These are phyloP conservation scores for Cercopithecus mitis DNA, from an alignment of 2,797 vertebrate genomes.

Conservation along the genomic window DNA sequence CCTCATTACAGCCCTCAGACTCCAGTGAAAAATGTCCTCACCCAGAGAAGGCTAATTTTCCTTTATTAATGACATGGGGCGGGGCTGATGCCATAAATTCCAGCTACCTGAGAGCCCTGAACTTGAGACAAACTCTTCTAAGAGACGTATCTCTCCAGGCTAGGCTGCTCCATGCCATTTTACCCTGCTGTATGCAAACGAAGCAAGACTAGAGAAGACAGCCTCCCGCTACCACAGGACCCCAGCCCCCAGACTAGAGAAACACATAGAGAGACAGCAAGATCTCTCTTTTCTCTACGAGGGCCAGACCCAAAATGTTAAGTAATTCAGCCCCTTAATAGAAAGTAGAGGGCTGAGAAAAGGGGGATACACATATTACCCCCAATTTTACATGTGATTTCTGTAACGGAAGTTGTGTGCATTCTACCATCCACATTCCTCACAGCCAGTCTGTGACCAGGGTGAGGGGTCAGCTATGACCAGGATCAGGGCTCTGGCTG, in stretches of 20 bases:
- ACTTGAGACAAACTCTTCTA: background rate
- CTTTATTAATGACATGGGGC: constrained; percentile 80
- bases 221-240: background rate
- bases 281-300: background rate
- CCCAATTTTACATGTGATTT: background rate
- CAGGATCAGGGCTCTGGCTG: background rate
- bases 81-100: constrained; percentile 61
- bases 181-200: background rate
- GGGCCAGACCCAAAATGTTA: background rate
- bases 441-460: background rate
- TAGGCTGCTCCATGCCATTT: background rate
- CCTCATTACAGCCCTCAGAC: constrained; percentile 82
- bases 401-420: background rate
- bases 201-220: background rate
- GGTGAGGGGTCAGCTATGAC: background rate
- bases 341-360: background rate
- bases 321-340: background rate
- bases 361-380: background rate
- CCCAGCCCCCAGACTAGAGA: background rate
- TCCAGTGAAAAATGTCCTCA: constrained; percentile 84
- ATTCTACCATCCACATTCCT: background rate
- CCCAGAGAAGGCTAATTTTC: constrained; percentile 83
- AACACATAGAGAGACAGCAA: background rate
- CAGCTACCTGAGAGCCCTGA: constrained; percentile 47
- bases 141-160: background rate